Base-by-base conservation (phyloP, 2,113 vertebrate species). In the Trogon melanurus region DNA sequence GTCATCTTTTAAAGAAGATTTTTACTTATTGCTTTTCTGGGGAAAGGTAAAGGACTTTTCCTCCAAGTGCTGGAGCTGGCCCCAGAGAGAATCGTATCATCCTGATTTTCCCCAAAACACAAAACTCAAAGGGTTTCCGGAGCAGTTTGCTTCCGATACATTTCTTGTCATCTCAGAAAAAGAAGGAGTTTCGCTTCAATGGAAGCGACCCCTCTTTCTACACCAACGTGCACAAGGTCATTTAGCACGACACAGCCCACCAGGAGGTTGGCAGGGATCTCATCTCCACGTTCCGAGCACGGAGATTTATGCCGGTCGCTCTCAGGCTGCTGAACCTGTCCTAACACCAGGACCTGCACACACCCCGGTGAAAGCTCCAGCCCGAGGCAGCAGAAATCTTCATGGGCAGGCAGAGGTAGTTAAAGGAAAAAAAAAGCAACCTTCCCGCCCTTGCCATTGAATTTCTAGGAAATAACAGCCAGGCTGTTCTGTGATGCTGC, bases 191-290 rank as follows among this genome's bases (percentile, higher is more conserved):
- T 48, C 17, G 2, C 44, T 79, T 56, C 45, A 26, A 60, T 30
- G 75, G 27, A 75, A 81, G 10, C 3, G 23, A 44, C 41, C 12
- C 36, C 11, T 60, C n/a, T 81, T 54, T 20, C 67, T 75, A 21
- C 51, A 73, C 19, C 64, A 61, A 1, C 1, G 6, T 73, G 15
- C 23, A 30, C n/a, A 1, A 6, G 5, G 34, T 58, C 70, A 50
- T 45, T n/a, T 27, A 58, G 22, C 69, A 12, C 7, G 73, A 50
- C 70, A 53, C 4, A 0, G 11, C 13, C 0, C 0, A 21, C 38
- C 1, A 6, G 44, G 5, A 62, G 25, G 47, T 1, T 38, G 64
- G 47, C 78, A 51, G 66, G 25, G 74, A n/a, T 38, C 62, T 54
- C 13, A 1, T 22, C 48, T n/a, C 0, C 73, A 16, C 5, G 1